These are phyloP conservation scores for Heteronetta atricapilla DNA, from an alignment of 2,113 vertebrate species.

Conservation along the genomic window DNA sequence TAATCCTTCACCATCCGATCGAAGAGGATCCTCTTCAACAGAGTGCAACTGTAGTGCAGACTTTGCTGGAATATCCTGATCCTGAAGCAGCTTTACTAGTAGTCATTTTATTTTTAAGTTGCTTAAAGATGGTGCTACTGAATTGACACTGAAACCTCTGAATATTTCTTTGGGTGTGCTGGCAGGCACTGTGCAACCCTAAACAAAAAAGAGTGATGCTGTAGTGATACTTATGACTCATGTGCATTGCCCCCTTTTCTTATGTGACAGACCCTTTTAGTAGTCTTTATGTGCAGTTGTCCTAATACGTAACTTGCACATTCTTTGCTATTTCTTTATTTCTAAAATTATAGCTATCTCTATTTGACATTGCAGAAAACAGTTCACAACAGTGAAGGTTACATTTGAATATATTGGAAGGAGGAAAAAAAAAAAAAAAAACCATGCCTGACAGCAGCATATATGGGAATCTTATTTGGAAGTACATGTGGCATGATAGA, in stretches of 20 bases:
- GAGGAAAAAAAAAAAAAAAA: background rate
- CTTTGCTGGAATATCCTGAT: background rate
- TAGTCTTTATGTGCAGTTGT: rapidly evolving
- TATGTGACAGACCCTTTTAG: rapidly evolving
- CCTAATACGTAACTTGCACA: background rate
- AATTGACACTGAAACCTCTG: background rate
- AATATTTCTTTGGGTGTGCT: background rate
- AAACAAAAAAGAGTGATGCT: background rate
- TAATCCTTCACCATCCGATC: background rate
- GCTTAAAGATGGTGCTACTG: background rate
- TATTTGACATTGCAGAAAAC: background rate
- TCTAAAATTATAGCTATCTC: background rate
- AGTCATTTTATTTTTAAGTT: background rate
- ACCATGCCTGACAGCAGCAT: background rate
- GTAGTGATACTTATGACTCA: background rate
- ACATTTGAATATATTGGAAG: background rate
- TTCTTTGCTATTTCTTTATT: background rate
- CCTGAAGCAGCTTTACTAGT: background rate
- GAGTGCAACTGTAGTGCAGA: background rate
- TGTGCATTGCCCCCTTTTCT: background rate
- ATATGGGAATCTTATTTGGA: background rate
- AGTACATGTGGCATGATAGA: background rate
- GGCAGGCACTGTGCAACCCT: background rate
- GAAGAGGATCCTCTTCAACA: background rate
- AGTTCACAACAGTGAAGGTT: background rate